phyloP scores from a whole-genome alignment of 2,888 invertebrate species.

The Sclerodermus sp. region DNA sequence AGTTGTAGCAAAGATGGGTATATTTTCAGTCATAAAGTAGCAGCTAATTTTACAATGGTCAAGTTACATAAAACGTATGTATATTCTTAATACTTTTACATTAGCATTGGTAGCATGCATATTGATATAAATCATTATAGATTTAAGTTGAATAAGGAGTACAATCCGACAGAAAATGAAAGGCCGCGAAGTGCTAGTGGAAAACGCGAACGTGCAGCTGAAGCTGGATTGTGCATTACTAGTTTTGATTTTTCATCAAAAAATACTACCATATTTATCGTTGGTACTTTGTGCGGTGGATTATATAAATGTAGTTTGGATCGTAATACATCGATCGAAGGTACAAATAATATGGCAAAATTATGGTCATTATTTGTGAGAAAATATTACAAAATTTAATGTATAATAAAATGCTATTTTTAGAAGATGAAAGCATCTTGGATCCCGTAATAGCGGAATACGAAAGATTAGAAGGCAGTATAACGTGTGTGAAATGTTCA shows the following conservation, averaged over 20 bases:
- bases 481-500: slow-evolving; percentile 47
- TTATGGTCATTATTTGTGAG: neutral
- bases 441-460: slow-evolving; percentile 52
- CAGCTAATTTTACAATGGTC: slow-evolving; percentile 43
- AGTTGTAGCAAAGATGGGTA: slow-evolving; percentile 51
- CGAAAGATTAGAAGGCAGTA: slow-evolving; percentile 45
- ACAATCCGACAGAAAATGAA: slow-evolving; percentile 50
- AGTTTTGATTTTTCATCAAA: slow-evolving; percentile 48
- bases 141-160: slow-evolving; percentile 49
- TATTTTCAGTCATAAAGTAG: slow-evolving; percentile 43
- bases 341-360: slow-evolving; percentile 15
- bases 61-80: slow-evolving; percentile 37
- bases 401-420: neutral
- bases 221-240: slow-evolving; percentile 49
- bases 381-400: slow-evolving; percentile 1
- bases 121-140: slow-evolving; percentile 24
- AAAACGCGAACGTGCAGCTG: slow-evolving; percentile 46
- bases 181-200: slow-evolving; percentile 51
- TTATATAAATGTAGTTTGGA: slow-evolving; percentile 51
- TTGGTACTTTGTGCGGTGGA: slow-evolving; percentile 53
- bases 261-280: slow-evolving; percentile 42
- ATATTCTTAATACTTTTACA: too few species aligned
- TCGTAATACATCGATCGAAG: slow-evolving; percentile 38
- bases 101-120: too few species aligned
- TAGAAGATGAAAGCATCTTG: slow-evolving; percentile 21